Base-by-base conservation (phyloP, 2,888 invertebrate genomes). In the Hedychridium roseum region DNA sequence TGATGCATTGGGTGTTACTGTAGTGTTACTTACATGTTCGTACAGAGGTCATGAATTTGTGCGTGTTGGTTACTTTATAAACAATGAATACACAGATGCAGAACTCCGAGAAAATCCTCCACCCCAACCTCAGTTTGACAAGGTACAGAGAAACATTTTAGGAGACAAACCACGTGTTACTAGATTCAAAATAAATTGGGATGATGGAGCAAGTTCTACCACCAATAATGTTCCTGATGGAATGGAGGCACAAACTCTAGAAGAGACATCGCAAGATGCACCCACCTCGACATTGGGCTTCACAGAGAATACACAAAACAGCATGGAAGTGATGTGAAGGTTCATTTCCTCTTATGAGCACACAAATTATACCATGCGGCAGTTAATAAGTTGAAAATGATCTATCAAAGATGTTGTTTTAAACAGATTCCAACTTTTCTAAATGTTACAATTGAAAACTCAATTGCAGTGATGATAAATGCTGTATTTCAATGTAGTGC, bases 1-100 rank as follows among this genome's bases (percentile, higher is more conserved):
- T 58, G 98, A 99, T 81, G 95, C 95, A 23, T 85, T 98, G n/a
- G 99, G 98, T 9, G 98, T 99, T 1, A 98, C 98, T 0, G 97
- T 99, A 1, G 94, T 99, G 0, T 81, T 99, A 11, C 81, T 99
- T 37, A 97, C 97, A 1, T 97, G 97, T 80, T 93, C 94, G 0
- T 98, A 97, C 74, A 83, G 92, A 60, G 76, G 78, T 20, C 96
- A 92, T 75, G 97, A 97, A 80, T 99, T 99, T 78, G 95, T 98
- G 1, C 85, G 98, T 50, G 96, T 99, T 2, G 99, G 98, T 1
- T 99, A 98, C 79, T 99, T 97, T 76, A 97, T 99, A 46, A 97
- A 97, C 74, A 98, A 97, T 73, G 97, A 97, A 75, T 99, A 99
- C 74, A 86, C 85, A 2, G 97, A 97, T 68, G 90, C 91, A 0